A percentile compares a stretch with the other conserved stretches of the same genome.
Evolutionary conservation across 2,113 vertebrate genomes (phyloP).

Genomic region (Thalassarche chlororhynchos): DNA sequence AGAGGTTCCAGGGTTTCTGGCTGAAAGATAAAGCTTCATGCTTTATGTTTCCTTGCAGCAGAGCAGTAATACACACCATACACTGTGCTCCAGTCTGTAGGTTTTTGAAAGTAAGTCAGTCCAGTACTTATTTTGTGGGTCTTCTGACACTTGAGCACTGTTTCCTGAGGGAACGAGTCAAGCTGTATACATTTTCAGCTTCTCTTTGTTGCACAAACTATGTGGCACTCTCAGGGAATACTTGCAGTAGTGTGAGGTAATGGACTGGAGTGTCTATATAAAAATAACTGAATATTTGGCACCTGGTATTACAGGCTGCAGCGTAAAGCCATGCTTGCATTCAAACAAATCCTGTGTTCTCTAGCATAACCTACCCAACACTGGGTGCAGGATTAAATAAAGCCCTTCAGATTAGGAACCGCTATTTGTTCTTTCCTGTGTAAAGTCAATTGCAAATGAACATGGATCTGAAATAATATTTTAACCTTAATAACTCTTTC

Average conservation of each 20-base stretch:
- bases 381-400: neutral
- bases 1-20: slow-evolving; percentile 17
- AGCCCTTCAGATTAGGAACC: neutral
- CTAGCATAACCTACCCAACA: neutral
- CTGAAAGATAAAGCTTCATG: slow-evolving; percentile 63
- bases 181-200: neutral
- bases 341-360: neutral
- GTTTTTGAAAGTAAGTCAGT: slow-evolving; percentile 58
- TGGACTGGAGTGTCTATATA: neutral
- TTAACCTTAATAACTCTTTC: neutral
- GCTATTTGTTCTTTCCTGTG: neutral
- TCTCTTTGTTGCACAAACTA: slow-evolving; percentile 38
- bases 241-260: neutral
- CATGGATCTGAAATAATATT: slow-evolving; percentile 5
- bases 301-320: neutral
- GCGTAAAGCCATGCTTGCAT: neutral
- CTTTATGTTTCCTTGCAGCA: slow-evolving; percentile 41
- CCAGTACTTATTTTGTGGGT: slow-evolving; percentile 20
- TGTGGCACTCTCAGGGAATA: slow-evolving; percentile 2
- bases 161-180: slow-evolving; percentile 14
- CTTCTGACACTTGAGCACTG: slow-evolving; percentile 42
- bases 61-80: slow-evolving; percentile 39
- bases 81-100: slow-evolving; percentile 17
- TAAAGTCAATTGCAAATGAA: slow-evolving; percentile 24
- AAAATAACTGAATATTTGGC: neutral